These are phyloP conservation scores for Orius insidiosus DNA, from an alignment of 1,140 invertebrate genomes.

Conservation along the genomic window DNA sequence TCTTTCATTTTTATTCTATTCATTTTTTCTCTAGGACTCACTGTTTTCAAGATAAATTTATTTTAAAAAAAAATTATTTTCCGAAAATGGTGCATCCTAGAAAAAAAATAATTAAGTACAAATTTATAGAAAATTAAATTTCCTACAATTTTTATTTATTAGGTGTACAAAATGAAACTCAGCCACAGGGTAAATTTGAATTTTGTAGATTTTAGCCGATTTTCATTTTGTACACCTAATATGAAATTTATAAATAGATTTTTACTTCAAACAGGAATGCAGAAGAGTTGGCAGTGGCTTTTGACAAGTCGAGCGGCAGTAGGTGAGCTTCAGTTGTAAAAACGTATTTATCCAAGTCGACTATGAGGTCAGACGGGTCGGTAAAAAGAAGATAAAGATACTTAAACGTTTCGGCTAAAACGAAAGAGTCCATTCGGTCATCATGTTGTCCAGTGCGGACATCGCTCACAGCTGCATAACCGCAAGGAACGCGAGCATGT, in stretches of 20 bases:
- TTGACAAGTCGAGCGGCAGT: slow-evolving; percentile 66
- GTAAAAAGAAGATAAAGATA: slow-evolving; percentile 91
- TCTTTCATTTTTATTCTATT: no score
- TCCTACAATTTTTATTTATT: no score
- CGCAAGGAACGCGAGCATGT: slow-evolving; percentile 83
- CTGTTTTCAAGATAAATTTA: no score
- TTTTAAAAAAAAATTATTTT: no score
- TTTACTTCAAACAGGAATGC: slow-evolving; percentile 12
- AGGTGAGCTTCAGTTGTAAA: slow-evolving; percentile 96
- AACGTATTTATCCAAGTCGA: slow-evolving; percentile 91
- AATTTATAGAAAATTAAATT: no score
- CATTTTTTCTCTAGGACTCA: no score
- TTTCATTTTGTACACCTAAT: no score
- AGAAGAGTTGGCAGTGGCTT: slow-evolving; percentile 12
- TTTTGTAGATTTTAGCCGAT: no score
- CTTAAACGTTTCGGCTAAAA: slow-evolving; percentile 94
- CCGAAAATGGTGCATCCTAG: no score
- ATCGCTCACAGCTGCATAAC: slow-evolving; percentile 92
- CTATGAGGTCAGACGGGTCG: slow-evolving; percentile 65
- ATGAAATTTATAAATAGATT: slow-evolving; percentile 1
- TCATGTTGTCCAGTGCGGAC: slow-evolving; percentile 78
- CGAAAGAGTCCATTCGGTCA: slow-evolving; percentile 96
- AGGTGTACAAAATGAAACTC: no score
- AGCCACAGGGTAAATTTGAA: no score
- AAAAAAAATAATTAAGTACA: no score